Evolutionary conservation across 2,888 invertebrate genomes (phyloP).

Genomic region (Torymus texanus): DNA sequence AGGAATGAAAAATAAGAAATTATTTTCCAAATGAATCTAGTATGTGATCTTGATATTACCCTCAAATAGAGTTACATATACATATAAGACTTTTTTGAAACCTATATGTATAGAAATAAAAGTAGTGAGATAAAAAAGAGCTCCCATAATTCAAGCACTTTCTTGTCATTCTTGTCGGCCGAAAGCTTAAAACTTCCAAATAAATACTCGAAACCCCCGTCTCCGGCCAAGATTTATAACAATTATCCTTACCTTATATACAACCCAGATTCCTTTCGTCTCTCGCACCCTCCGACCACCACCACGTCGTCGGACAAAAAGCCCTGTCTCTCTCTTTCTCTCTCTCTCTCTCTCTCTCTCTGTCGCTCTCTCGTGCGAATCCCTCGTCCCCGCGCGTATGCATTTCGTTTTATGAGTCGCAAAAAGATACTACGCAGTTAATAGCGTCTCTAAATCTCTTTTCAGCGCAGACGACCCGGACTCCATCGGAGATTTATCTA

Average conservation of each 20-base stretch:
- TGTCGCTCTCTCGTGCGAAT: background rate
- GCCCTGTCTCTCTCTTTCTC: no score
- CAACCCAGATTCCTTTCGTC: background rate
- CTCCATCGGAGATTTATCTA: conserved; percentile 54
- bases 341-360: no score
- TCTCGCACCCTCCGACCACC: background rate
- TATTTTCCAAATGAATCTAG: no score
- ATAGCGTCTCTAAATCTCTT: conserved; percentile 44
- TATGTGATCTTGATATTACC: no score
- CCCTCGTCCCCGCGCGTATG: conserved; percentile 1
- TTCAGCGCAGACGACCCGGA: conserved; percentile 26
- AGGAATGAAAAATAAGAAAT: no score
- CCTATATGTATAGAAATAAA: no score
- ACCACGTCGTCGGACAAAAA: no score
- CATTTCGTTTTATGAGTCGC: conserved; percentile 50
- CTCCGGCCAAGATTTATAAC: conserved; percentile 10
- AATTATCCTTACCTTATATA: conserved; percentile 9
- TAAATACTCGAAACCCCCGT: background rate
- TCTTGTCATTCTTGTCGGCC: no score
- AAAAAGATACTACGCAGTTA: conserved; percentile 49
- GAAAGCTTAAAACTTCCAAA: background rate
- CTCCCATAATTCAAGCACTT: no score
- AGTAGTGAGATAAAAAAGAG: no score
- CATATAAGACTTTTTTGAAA: no score
- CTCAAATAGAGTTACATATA: no score